Percentiles rank a stretch among this genome's conserved stretches.
Conservation (phyloP, 2,113 vertebrate species). For the Microcebus jonahi region DNA sequence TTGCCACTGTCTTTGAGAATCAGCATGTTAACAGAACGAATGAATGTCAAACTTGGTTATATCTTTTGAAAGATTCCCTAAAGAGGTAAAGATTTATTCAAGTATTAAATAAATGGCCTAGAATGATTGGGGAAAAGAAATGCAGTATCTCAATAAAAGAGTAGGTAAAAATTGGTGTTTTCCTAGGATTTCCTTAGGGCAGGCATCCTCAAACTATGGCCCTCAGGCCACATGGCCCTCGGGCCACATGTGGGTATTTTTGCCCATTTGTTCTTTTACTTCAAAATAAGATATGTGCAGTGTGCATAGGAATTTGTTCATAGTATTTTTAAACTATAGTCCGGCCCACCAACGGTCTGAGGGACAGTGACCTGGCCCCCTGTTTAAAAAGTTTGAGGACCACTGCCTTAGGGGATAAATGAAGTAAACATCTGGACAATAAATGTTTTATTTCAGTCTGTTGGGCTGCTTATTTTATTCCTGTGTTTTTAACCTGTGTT, state of each 20-base stretch:
- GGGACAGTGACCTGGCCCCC: no score
- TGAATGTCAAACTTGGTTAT: not conserved
- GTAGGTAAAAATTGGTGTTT: not conserved
- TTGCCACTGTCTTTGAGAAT: not conserved
- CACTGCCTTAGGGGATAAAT: not conserved
- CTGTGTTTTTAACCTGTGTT: not conserved
- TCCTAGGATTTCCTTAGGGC: not conserved
- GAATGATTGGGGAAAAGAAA: not conserved
- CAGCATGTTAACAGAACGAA: not conserved
- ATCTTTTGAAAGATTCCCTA: not conserved
- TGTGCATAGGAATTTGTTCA: no score
- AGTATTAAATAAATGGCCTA: not conserved
- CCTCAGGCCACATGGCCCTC: no score
- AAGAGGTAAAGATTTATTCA: not conserved
- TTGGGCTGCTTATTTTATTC: not conserved
- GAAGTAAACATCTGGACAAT: not conserved
- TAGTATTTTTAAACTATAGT: no score
- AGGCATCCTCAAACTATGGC: no score
- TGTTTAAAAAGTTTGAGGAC: no score
- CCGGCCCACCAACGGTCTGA: no score
- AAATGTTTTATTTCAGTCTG: not conserved
- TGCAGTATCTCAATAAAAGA: not conserved
- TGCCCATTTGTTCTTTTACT: no score
- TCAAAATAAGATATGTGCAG: no score
- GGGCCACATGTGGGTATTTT: no score